Evolutionary conservation across 2,888 invertebrate species (phyloP).

Genomic region (Leptinotarsa juncta): DNA sequence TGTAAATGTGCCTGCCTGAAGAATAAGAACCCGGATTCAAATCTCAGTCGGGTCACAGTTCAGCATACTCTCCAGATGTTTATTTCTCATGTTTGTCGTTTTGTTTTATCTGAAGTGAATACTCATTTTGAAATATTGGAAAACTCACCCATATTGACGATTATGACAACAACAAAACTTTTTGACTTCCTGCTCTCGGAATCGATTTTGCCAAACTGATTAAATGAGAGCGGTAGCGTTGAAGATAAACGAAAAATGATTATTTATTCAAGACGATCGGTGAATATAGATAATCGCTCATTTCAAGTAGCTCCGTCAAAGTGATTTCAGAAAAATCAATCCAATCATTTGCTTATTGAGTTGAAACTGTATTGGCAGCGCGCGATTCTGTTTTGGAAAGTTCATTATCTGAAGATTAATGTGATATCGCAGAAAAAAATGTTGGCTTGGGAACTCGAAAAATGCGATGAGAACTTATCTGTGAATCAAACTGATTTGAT

Average conservation of each 20-base stretch:
- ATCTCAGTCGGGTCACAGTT: too few species aligned
- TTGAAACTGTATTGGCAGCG: not conserved
- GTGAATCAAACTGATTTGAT: not conserved
- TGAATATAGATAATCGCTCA: not conserved
- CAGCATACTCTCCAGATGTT: too few species aligned
- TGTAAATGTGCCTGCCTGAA: too few species aligned
- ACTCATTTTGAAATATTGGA: not conserved
- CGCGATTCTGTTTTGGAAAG: not conserved
- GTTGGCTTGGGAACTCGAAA: not conserved
- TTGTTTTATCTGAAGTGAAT: not conserved
- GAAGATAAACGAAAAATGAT: not conserved
- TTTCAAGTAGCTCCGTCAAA: not conserved
- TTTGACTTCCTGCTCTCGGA: not conserved
- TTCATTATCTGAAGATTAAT: not conserved
- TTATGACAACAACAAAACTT: not conserved
- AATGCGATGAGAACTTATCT: not conserved
- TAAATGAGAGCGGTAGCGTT: not conserved
- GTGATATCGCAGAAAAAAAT: not conserved
- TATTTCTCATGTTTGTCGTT: not conserved
- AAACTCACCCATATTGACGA: not conserved
- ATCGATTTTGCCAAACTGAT: not conserved
- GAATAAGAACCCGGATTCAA: too few species aligned
- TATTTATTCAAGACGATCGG: not conserved
- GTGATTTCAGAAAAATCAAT: not conserved
- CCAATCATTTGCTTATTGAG: not conserved